Conservation (phyloP, 2,797 vertebrate species). For the Eulemur rubriventer region DNA sequence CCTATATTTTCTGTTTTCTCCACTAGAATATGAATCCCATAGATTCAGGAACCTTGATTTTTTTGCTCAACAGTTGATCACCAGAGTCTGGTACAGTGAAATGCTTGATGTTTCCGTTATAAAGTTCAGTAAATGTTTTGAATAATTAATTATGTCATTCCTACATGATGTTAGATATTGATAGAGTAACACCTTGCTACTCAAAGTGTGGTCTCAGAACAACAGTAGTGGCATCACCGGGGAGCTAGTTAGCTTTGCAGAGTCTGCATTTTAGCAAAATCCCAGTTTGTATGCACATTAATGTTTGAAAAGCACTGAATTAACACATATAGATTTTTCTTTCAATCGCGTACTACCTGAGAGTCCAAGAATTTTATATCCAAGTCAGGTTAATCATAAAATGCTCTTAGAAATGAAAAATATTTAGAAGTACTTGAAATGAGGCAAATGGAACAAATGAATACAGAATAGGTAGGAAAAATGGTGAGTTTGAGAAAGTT, state of each 20-base stretch:
- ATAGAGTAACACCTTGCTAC: background rate
- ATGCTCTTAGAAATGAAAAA: background rate
- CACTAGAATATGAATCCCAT: background rate
- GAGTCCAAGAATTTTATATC: background rate
- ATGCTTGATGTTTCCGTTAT: background rate
- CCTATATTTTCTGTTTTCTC: background rate
- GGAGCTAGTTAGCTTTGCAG: background rate
- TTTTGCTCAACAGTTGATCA: background rate
- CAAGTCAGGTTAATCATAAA: background rate
- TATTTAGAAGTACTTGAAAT: background rate
- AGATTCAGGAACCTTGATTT: background rate
- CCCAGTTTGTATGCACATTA: background rate
- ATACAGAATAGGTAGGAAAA: background rate
- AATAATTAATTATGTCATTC: slow-evolving; percentile 1
- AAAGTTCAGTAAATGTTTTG: background rate
- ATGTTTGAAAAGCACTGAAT: background rate
- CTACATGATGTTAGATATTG: background rate
- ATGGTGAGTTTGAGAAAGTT: background rate
- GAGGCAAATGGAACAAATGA: background rate
- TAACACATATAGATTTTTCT: background rate
- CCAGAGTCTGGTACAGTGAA: background rate
- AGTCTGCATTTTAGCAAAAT: slow-evolving; percentile 10
- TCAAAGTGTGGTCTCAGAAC: background rate
- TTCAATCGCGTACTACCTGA: background rate
- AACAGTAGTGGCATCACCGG: background rate